Conservation (phyloP, 2,113 vertebrate genomes). For the Tonatia bakeri region DNA sequence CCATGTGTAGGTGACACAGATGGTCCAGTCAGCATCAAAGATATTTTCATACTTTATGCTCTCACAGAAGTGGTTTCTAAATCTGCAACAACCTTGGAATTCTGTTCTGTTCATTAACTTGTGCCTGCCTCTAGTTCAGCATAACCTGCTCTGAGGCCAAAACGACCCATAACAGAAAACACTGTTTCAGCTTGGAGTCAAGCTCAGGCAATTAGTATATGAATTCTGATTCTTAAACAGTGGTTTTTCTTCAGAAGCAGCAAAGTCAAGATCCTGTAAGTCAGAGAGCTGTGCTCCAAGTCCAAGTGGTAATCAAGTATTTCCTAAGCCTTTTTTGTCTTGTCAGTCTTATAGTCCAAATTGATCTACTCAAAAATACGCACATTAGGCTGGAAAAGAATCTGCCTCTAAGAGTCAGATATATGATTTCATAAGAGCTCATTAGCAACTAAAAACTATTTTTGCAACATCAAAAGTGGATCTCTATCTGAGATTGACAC, state of each 20-base stretch:
- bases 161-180: neutral
- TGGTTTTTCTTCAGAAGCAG: neutral
- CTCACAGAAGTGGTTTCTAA: neutral
- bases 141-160: neutral
- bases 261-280: neutral
- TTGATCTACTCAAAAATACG: neutral
- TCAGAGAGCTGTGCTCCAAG: neutral
- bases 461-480: neutral
- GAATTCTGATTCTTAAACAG: neutral
- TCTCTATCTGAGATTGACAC: neutral
- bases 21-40: neutral
- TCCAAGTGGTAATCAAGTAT: neutral
- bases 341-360: neutral
- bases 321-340: neutral
- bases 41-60: neutral
- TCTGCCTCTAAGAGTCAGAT: neutral
- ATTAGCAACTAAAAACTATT: neutral
- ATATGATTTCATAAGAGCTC: neutral
- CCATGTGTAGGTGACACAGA: neutral
- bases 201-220: neutral
- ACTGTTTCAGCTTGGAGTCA: neutral
- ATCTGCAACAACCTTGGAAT: neutral
- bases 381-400: neutral
- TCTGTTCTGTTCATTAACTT: neutral
- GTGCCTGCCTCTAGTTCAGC: neutral